Conservation (phyloP, 2,888 invertebrate genomes). For the Plagiodera versicolora region DNA sequence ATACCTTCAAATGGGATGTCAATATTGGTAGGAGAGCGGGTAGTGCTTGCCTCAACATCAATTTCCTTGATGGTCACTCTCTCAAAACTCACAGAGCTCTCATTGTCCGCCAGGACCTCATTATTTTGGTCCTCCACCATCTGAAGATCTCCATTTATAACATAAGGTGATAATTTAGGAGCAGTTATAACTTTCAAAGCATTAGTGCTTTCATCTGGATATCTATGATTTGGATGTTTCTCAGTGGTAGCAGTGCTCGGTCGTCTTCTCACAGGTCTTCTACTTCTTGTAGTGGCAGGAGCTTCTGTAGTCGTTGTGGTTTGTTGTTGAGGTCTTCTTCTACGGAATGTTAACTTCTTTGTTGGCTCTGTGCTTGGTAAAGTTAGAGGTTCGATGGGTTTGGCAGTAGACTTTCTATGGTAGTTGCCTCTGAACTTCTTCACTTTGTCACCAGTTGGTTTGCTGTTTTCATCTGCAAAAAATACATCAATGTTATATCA, state of each 20-base stretch:
- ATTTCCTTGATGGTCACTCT: constrained; percentile 14
- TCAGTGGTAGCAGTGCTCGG: constrained; percentile 28
- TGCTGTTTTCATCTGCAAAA: constrained; percentile 21
- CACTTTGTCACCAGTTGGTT: constrained; percentile 24
- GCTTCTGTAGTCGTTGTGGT: constrained; percentile 45
- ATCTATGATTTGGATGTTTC: constrained; percentile 45
- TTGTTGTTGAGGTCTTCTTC: constrained; percentile 19
- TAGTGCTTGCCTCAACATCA: constrained; percentile 3
- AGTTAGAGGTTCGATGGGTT: constrained; percentile 8
- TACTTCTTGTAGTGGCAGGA: constrained; percentile 43
- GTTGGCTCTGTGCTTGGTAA: background rate
- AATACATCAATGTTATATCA: no score
- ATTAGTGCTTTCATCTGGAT: constrained; percentile 38
- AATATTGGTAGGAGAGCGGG: constrained; percentile 19
- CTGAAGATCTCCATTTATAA: constrained; percentile 35
- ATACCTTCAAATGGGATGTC: constrained; percentile 31
- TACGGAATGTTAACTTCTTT: constrained; percentile 7
- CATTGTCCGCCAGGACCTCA: constrained; percentile 23
- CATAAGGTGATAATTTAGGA: constrained; percentile 31
- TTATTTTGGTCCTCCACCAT: constrained; percentile 30
- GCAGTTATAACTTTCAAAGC: constrained; percentile 38
- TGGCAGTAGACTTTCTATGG: constrained; percentile 14
- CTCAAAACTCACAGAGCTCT: constrained; percentile 13
- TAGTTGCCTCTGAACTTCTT: constrained; percentile 10
- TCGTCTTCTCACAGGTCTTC: constrained; percentile 26